Percentiles rank a stretch among this genome's conserved stretches.
Evolutionary conservation across 2,113 vertebrate species (phyloP).

Genomic region (Scophthalmus maximus): DNA sequence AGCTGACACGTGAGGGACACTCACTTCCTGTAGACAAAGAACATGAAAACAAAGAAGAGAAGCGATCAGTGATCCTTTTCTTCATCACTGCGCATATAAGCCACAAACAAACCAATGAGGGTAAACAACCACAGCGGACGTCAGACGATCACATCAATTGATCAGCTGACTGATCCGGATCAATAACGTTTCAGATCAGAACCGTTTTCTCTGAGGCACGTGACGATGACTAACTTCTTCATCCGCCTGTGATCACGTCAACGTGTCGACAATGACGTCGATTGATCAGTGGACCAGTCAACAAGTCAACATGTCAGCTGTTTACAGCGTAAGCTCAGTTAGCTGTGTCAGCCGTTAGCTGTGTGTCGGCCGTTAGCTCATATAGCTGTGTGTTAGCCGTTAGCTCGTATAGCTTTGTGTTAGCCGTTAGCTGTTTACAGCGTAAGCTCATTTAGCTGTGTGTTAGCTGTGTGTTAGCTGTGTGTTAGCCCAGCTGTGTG

Average conservation of each 20-base stretch:
- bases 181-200: no score
- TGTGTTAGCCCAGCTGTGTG: neutral
- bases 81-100: no score
- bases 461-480: constrained; percentile 8
- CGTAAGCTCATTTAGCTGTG: neutral
- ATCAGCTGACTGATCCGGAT: no score
- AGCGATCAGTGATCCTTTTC: no score
- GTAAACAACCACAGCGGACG: neutral
- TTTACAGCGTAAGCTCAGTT: neutral
- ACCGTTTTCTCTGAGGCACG: no score
- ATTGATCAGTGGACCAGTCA: no score
- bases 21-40: constrained; percentile 27
- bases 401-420: neutral
- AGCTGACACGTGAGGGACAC: constrained; percentile 29
- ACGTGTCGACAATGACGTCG: no score
- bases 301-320: no score
- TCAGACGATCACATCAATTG: neutral
- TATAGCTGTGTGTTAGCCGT: neutral
- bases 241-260: no score
- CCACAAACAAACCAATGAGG: neutral
- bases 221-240: no score
- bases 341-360: neutral
- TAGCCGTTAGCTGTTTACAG: neutral
- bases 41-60: neutral
- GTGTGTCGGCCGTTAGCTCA: neutral